Percentiles rank a stretch among this genome's conserved stretches.
phyloP scores from a whole-genome alignment of 2,113 vertebrate genomes.

The Lucifuga dentata region DNA sequence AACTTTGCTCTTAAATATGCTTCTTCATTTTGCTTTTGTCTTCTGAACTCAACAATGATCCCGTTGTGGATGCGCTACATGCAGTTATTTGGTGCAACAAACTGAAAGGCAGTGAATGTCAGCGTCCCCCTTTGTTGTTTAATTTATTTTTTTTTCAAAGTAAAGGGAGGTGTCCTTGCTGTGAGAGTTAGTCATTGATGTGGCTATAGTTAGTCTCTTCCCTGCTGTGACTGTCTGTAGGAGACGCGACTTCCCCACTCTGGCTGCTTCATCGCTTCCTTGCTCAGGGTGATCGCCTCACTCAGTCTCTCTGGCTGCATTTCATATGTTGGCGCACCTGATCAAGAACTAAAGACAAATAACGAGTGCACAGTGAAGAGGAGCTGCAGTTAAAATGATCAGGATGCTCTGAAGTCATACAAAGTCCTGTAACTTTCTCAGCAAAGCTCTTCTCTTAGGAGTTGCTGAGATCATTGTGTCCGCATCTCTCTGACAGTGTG shows the following conservation, averaged over 20 bases:
- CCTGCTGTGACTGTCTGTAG: slow-evolving; percentile 82
- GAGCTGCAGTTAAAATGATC: slow-evolving; percentile 20
- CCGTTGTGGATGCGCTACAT: slow-evolving; percentile 53
- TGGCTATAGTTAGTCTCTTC: slow-evolving; percentile 84
- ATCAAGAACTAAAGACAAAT: slow-evolving; percentile 57
- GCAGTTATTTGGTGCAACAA: slow-evolving; percentile 77
- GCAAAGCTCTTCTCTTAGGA: slow-evolving; percentile 27
- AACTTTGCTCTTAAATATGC: slow-evolving; percentile 54
- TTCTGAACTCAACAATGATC: slow-evolving; percentile 46
- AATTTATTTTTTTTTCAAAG: slow-evolving; percentile 89
- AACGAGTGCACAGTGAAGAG: slow-evolving; percentile 26
- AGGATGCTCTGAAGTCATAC: slow-evolving; percentile 36
- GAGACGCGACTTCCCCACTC: slow-evolving; percentile 72
- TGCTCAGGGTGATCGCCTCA: slow-evolving; percentile 43
- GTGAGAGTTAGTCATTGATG: slow-evolving; percentile 86
- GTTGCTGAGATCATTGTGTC: slow-evolving; percentile 12
- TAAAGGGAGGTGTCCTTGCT: slow-evolving; percentile 83
- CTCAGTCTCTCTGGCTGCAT: slow-evolving; percentile 36
- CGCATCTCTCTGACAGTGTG: slow-evolving; percentile 7
- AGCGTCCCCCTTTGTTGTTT: slow-evolving; percentile 86
- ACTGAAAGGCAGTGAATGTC: slow-evolving; percentile 85
- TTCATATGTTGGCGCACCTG: slow-evolving; percentile 44
- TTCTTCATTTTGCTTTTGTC: slow-evolving; percentile 40
- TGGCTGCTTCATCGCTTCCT: slow-evolving; percentile 53
- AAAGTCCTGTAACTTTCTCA: slow-evolving; percentile 39